Percentiles rank a stretch among this genome's conserved stretches.
phyloP scores from a whole-genome alignment of 2,113 vertebrate genomes.

The Hucho hucho region DNA sequence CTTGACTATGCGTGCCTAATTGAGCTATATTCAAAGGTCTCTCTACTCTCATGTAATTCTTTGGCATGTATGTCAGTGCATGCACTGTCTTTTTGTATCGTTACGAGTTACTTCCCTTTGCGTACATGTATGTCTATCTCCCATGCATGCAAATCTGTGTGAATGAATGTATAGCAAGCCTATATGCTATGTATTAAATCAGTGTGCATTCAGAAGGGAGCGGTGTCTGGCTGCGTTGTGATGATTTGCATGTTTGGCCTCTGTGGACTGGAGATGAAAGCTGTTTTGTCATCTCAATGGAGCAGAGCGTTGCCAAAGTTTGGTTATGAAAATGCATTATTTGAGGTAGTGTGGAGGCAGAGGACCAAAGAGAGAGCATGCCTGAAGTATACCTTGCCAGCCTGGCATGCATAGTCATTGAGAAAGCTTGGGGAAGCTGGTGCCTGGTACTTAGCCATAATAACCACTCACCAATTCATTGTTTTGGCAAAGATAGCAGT shows the following conservation, averaged over 20 bases:
- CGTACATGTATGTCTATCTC: background rate
- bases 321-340: background rate
- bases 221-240: background rate
- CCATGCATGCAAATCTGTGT: background rate
- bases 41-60: background rate
- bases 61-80: background rate
- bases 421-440: no score
- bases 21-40: background rate
- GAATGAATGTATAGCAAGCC: no score
- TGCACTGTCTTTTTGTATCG: background rate
- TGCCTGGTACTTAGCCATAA: no score
- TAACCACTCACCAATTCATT: no score
- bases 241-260: constrained; percentile 25
- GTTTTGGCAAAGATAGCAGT: background rate
- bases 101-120: background rate
- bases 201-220: background rate
- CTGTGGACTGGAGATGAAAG: constrained; percentile 7
- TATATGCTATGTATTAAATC: background rate
- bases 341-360: no score
- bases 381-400: no score
- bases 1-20: background rate
- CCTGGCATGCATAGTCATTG: no score
- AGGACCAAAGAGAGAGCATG: no score
- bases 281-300: background rate
- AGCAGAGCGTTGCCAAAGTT: constrained; percentile 2